Evolutionary conservation across 2,888 invertebrate species (phyloP).

Genomic region (Mycogona germanica): DNA sequence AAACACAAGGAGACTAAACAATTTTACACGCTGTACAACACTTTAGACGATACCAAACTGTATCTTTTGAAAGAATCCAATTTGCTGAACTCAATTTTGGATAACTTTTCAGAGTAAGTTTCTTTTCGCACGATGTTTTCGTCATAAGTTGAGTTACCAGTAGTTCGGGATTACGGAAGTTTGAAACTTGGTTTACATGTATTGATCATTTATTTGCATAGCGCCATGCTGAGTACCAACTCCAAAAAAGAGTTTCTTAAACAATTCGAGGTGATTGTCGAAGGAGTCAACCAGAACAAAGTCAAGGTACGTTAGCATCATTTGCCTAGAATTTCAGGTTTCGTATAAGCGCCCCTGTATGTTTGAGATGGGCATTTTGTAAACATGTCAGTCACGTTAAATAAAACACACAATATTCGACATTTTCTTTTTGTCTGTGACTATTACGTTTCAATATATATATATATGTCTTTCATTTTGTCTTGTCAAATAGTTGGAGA

Average conservation of each 20-base stretch:
- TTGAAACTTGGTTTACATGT: neutral
- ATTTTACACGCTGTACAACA: constrained; percentile 92
- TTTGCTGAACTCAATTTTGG: constrained; percentile 74
- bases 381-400: too few species aligned
- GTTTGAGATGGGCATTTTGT: too few species aligned
- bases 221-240: constrained; percentile 67
- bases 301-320: constrained; percentile 46
- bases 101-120: constrained; percentile 71
- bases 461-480: constrained; percentile 1
- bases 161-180: too few species aligned
- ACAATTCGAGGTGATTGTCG: constrained; percentile 80
- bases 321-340: too few species aligned
- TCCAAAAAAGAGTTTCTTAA: constrained; percentile 79
- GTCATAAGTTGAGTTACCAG: too few species aligned
- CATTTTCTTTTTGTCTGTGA: neutral
- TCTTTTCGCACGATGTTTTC: constrained; percentile 16
- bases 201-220: constrained; percentile 30
- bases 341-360: too few species aligned
- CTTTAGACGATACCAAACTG: constrained; percentile 81
- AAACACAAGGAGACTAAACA: constrained; percentile 97
- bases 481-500: constrained; percentile 37
- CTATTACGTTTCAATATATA: neutral
- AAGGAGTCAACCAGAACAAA: constrained; percentile 76
- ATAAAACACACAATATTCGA: too few species aligned
- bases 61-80: constrained; percentile 86